A percentile compares a stretch with the other conserved stretches of the same genome.
Conservation (phyloP, 2,888 invertebrate species). For the Clistopyga incitator region DNA sequence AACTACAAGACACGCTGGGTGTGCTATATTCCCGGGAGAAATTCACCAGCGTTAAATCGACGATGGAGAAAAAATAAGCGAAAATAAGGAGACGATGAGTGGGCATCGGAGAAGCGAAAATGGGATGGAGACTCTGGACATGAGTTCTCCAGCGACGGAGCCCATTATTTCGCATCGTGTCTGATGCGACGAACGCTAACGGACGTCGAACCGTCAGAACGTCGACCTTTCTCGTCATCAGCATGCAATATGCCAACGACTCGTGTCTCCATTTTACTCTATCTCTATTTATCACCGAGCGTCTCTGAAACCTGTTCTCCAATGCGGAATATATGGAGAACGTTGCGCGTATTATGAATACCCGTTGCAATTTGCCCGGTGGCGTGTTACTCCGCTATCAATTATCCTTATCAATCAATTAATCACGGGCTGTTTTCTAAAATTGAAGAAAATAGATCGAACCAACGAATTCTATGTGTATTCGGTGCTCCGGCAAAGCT, state of each 20-base stretch:
- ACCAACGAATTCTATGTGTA: background rate
- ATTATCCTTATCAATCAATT: conserved; percentile 63
- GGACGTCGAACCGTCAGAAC: conserved; percentile 32
- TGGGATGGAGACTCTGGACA: background rate
- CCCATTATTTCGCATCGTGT: conserved; percentile 11
- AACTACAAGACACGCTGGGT: conserved; percentile 28
- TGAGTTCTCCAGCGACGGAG: background rate
- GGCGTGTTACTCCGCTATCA: conserved; percentile 30
- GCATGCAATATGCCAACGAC: background rate
- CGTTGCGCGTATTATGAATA: conserved; percentile 24
- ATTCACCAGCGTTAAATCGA: conserved; percentile 24
- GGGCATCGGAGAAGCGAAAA: conserved; percentile 2
- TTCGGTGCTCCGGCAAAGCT: background rate
- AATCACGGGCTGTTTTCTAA: conserved; percentile 51
- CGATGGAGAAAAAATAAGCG: conserved; percentile 28
- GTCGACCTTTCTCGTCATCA: conserved; percentile 28
- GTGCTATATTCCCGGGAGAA: conserved; percentile 22
- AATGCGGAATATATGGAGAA: background rate
- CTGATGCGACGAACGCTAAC: background rate
- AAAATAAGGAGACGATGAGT: conserved; percentile 1
- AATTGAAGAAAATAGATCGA: conserved; percentile 55
- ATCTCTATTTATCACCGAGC: conserved; percentile 12
- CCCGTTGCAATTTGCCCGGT: conserved; percentile 50
- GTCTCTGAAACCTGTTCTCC: conserved; percentile 23
- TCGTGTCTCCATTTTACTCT: background rate